Percentiles rank a stretch among this genome's conserved stretches.
Evolutionary conservation across 2,888 invertebrate genomes (phyloP).

Genomic region (Drosophila cracens): DNA sequence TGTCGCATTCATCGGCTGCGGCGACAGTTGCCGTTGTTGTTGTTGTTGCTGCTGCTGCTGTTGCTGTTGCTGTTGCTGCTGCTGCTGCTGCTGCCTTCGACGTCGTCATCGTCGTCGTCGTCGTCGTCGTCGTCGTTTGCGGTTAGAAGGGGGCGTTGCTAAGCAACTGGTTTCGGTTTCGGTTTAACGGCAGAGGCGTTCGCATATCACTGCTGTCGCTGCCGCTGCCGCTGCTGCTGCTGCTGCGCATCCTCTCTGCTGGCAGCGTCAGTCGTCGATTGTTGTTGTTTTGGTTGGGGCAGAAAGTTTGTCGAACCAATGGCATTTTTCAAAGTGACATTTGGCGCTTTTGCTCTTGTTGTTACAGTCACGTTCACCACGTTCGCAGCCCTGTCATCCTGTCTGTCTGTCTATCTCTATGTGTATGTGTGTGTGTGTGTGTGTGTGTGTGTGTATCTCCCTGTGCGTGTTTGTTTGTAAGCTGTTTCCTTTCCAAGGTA

Average conservation of each 20-base stretch:
- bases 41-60: conserved; percentile 20
- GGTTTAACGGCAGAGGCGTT: conserved; percentile 57
- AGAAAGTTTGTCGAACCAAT: conserved; percentile 81
- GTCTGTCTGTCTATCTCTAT: conserved; percentile 26
- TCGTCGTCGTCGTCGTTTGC: conserved; percentile 59
- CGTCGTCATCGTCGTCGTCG: conserved; percentile 38
- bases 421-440: conserved; percentile 35
- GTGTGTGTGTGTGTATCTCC: conserved; percentile 25
- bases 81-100: conserved; percentile 6
- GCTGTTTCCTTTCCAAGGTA: conserved; percentile 78
- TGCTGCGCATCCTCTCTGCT: conserved; percentile 40
- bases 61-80: neutral
- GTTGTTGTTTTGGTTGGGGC: conserved; percentile 51
- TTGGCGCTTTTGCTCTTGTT: conserved; percentile 80
- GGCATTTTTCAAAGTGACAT: conserved; percentile 84
- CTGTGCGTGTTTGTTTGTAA: conserved; percentile 35
- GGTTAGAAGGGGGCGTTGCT: conserved; percentile 85
- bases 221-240: conserved; percentile 26
- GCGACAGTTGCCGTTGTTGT: conserved; percentile 46
- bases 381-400: conserved; percentile 44
- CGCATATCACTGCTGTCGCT: conserved; percentile 35
- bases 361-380: conserved; percentile 58
- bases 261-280: conserved; percentile 29
- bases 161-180: conserved; percentile 83
- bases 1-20: conserved; percentile 62